Evolutionary conservation across 2,113 vertebrate species (phyloP).

Genomic region (Chloropsis cyanopogon): DNA sequence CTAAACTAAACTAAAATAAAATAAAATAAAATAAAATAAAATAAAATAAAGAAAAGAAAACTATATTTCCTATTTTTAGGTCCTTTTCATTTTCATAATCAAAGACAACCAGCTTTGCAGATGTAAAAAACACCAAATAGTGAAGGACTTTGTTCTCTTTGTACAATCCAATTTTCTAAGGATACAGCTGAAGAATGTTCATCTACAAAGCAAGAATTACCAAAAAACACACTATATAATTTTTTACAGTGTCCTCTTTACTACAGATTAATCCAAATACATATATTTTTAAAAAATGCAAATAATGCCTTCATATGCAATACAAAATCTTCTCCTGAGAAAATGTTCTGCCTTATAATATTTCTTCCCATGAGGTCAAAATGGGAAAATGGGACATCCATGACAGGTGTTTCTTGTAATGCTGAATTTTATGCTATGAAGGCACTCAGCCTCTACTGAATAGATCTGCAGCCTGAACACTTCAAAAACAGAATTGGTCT

Average conservation of each 20-base stretch:
- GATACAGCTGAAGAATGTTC: background rate
- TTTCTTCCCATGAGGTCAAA: background rate
- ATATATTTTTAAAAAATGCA: accelerated
- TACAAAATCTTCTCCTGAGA: background rate
- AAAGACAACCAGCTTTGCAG: background rate
- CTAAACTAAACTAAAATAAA: no score
- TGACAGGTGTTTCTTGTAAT: background rate
- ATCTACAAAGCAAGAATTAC: background rate
- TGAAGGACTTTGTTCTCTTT: background rate
- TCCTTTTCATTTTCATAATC: background rate
- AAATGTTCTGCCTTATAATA: background rate
- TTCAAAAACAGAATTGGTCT: background rate
- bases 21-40: no score
- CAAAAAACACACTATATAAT: accelerated
- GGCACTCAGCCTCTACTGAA: background rate
- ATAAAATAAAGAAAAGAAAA: background rate
- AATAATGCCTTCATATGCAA: background rate
- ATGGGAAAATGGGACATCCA: background rate
- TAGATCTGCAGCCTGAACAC: background rate
- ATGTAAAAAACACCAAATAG: background rate
- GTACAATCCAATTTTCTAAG: background rate
- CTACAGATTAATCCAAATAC: background rate
- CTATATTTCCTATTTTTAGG: background rate
- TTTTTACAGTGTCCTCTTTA: background rate
- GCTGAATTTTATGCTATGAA: background rate